phyloP scores from a whole-genome alignment of 2,797 vertebrate genomes.

The Sus cebifrons region DNA sequence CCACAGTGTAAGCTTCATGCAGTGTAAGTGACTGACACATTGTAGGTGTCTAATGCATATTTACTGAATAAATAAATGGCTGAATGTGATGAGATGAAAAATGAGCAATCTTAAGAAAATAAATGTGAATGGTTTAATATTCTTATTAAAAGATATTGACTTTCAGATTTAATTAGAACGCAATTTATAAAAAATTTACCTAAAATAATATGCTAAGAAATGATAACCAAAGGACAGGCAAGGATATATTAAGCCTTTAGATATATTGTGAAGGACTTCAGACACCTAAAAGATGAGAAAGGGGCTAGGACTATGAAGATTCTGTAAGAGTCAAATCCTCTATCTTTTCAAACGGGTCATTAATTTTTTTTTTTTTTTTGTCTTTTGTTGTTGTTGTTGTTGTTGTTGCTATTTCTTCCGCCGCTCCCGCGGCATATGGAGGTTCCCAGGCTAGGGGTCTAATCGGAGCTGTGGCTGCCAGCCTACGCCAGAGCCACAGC shows the following conservation, averaged over 20 bases:
- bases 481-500: no score
- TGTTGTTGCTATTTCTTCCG: no score
- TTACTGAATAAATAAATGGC: background rate
- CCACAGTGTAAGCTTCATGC: background rate
- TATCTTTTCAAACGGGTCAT: no score
- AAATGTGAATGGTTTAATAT: slow-evolving; percentile 4
- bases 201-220: slow-evolving; percentile 38
- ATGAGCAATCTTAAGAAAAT: background rate
- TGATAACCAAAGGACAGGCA: background rate
- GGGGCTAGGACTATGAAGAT: background rate
- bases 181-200: slow-evolving; percentile 24
- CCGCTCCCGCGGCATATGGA: no score
- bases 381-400: no score
- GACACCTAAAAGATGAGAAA: background rate
- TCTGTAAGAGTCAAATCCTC: background rate
- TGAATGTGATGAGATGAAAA: background rate
- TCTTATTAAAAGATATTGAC: slow-evolving; percentile 24
- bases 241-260: background rate
- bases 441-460: no score
- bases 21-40: background rate
- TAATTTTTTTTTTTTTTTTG: no score
- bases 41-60: background rate
- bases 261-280: background rate
- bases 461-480: no score
- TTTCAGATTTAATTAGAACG: slow-evolving; percentile 44